Evolutionary conservation across 1,140 invertebrate species (phyloP).

Genomic region (Solenopsis fugax): DNA sequence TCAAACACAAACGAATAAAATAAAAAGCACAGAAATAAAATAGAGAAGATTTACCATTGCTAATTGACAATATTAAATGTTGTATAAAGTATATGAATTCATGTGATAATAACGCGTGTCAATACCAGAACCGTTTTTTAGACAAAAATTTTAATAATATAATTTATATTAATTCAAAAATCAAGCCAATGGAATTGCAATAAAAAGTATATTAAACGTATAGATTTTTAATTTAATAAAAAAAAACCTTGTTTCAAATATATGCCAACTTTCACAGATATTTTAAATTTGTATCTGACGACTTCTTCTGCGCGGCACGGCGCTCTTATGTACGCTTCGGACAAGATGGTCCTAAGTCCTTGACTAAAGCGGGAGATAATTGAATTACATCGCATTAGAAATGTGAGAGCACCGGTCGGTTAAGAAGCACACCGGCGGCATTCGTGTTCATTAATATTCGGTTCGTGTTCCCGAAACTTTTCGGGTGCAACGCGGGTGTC

Average conservation of each 20-base stretch:
- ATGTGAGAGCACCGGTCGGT: slow-evolving; percentile 40
- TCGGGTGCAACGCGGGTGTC: slow-evolving; percentile 51
- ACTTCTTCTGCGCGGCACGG: background rate
- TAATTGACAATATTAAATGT: background rate
- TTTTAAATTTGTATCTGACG: background rate
- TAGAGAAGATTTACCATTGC: background rate
- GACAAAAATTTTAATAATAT: background rate
- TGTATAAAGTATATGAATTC: background rate
- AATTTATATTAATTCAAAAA: background rate
- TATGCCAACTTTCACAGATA: background rate
- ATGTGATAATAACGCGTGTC: slow-evolving; percentile 1
- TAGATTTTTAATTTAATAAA: background rate
- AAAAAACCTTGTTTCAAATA: background rate
- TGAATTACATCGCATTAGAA: background rate
- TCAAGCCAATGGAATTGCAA: background rate
- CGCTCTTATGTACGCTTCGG: background rate
- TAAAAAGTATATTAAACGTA: background rate
- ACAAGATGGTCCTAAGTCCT: background rate
- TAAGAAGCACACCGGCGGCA: slow-evolving; percentile 28
- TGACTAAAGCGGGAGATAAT: slow-evolving; percentile 1
- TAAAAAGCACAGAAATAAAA: background rate
- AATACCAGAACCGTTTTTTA: background rate
- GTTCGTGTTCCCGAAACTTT: slow-evolving; percentile 65
- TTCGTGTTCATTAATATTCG: slow-evolving; percentile 73
- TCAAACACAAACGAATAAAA: background rate